Evolutionary conservation across 2,888 invertebrate genomes (phyloP), one percentile per base, ranked within the genome.

Genomic region (Papilio protenor): DNA sequence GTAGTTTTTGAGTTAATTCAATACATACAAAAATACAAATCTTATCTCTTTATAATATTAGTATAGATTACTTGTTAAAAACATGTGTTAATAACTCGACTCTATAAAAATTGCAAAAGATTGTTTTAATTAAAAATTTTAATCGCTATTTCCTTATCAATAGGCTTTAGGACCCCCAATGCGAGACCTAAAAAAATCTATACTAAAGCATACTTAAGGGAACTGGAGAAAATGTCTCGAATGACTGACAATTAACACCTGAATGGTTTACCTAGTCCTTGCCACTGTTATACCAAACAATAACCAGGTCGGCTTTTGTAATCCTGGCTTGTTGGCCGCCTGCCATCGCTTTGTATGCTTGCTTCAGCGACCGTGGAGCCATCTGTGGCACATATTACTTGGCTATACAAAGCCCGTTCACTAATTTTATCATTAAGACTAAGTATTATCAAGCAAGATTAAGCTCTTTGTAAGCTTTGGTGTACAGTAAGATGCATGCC

Each of bases 321-420:
- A 61, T 77, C 73, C 77, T 73, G 73, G 57, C 45, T 45, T 23
- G n/a, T 73, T 77, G 77, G 77, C 77, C 21, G 33, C 11, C 21
- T 66, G 77, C 77, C 77, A 77, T 73, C 23, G 55, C 69, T 73
- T 18, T 23, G 64, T 23, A 45, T 66, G 52, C 55, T 57, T n/a
- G 69, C 16, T 55, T 33, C 52, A 45, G 27, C 55, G 55, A 55
- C 16, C 52, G 70, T 21, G n/a, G 52, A 61, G 52, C 77, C 72
- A 64, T 72, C 61, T 77, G 77, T 64, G 66, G 55, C 45, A 73
- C 49, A 64, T 49, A 52, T 71, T 76, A 55, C 18, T 82, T 80
- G 80, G 74, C 77, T 82, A 79, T 45, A 81, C 79, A 79, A 80
- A 79, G 66, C 10, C 40, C 18, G 64, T 27, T 11, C 40, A 66